phyloP scores from a whole-genome alignment of 1,140 invertebrate genomes.

The Lordiphosa collinella region DNA sequence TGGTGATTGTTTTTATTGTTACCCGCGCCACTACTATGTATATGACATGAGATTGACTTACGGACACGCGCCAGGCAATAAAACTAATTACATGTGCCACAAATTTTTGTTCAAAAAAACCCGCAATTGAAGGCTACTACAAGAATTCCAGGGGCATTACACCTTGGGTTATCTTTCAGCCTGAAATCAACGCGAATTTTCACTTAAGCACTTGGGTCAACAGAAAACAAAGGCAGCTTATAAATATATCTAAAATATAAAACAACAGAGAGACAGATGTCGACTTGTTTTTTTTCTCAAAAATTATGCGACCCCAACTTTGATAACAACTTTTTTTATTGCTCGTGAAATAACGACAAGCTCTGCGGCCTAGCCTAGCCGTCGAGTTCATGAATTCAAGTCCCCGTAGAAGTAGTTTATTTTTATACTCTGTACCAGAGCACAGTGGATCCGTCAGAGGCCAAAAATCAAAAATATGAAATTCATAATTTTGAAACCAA shows the following conservation, averaged over 20 bases:
- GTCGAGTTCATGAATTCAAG: too few relatives aligned
- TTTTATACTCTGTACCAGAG: too few relatives aligned
- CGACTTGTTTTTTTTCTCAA: too few relatives aligned
- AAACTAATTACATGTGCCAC: conserved; percentile 1
- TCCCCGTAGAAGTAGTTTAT: too few relatives aligned
- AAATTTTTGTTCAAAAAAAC: conserved; percentile 6
- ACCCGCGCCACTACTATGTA: conserved; percentile 1
- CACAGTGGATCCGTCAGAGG: too few relatives aligned
- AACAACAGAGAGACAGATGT: too few relatives aligned
- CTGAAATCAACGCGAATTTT: conserved; percentile 17
- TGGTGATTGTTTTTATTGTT: conserved; percentile 18
- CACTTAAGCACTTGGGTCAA: background rate
- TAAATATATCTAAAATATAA: background rate
- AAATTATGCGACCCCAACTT: too few relatives aligned
- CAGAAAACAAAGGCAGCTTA: conserved; percentile 4
- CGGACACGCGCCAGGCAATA: conserved; percentile 9
- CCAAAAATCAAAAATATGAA: conserved; percentile 75
- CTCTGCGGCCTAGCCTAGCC: too few relatives aligned
- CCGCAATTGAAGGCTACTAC: background rate
- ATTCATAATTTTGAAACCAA: background rate
- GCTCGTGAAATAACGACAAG: too few relatives aligned
- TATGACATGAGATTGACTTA: conserved; percentile 12
- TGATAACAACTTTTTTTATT: too few relatives aligned
- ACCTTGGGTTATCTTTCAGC: conserved; percentile 11
- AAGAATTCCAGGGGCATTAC: conserved; percentile 12